A percentile compares a stretch with the other conserved stretches of the same genome.
Conservation (phyloP, 1,140 invertebrate genomes). For the Aporrectodea caliginosa region DNA sequence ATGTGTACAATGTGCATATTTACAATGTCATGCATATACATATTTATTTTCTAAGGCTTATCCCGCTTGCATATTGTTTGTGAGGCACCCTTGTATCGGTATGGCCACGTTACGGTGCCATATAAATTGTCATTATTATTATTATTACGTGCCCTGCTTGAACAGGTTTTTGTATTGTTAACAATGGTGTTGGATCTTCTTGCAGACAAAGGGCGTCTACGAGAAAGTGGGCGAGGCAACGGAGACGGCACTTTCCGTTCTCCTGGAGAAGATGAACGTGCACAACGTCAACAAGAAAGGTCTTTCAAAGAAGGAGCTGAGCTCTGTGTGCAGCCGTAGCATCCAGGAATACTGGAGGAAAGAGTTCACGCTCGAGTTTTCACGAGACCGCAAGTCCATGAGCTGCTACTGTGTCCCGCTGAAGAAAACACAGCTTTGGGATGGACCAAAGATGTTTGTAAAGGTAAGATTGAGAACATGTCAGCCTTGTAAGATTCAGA, state of each 20-base stretch:
- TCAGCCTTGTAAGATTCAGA: no score
- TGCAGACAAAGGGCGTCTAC: slow-evolving; percentile 60
- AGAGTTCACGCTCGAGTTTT: slow-evolving; percentile 99
- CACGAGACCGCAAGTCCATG: slow-evolving; percentile 99
- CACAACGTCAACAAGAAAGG: slow-evolving; percentile 78
- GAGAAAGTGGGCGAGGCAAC: slow-evolving; percentile 96
- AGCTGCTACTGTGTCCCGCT: slow-evolving; percentile 89
- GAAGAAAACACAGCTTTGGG: slow-evolving; percentile 65
- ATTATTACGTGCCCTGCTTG: no score
- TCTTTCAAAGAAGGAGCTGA: slow-evolving; percentile 82
- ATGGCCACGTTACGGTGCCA: no score
- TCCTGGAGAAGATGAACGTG: slow-evolving; percentile 97
- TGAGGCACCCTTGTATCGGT: no score
- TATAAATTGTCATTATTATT: no score
- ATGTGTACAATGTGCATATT: no score
- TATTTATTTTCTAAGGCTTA: no score
- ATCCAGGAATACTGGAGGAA: slow-evolving; percentile 52
- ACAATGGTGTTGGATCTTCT: no score
- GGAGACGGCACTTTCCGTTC: slow-evolving; percentile 94
- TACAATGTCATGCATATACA: no score
- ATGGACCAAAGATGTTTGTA: slow-evolving; percentile 91
- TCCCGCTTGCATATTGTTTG: no score
- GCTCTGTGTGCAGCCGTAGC: slow-evolving; percentile 88
- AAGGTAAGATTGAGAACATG: no score
- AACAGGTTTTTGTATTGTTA: no score